Base-by-base conservation (phyloP, 2,797 vertebrate genomes). In the Girardinus metallicus region DNA sequence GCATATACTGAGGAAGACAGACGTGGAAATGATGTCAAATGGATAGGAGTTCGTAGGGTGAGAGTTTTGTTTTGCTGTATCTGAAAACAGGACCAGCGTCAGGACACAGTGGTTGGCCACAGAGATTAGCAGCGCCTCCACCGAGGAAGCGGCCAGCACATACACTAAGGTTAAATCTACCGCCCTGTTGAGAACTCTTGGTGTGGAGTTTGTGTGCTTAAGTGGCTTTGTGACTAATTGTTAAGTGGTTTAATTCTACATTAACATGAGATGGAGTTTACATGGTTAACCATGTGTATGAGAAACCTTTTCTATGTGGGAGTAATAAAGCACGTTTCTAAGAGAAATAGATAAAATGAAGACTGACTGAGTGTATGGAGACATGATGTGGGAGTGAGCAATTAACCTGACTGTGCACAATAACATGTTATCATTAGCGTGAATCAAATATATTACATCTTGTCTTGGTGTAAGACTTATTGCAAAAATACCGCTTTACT, bases 1-100 rank as follows among this genome's bases (percentile, higher is more conserved):
- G 68, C 82, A 78, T 85, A 73, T 82, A 10, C 81, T 78, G 64
- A 36, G 74, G 64, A 74, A 83, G 70, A 86, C 15, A 72, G 72
- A 77, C 13, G 51, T 74, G 51, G 73, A 78, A 44, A 47, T 77
- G 3, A 76, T 70, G 78, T 80, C 75, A 76, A 76, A 81, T 81
- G 43, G 53, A 74, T 51, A 74, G 34, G 41, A 78, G 78, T 75
- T 78, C 73, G 66, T 39, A n/a, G 64, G 49, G 2, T 83, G 70
- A 75, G 74, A 74, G 39, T 5, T 21, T 53, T 77, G 76, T 18
- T n/a, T n/a, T n/a, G n/a, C n/a, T n/a, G n/a, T n/a, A 44, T 60
- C 23, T 66, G 26, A 62, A 66, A 78, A 73, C 8, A 55, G 2
- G 3, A 49, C 6, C 3, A 5, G 46, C 12, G 7, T n/a, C 13